Evolutionary conservation across 2,797 vertebrate species (phyloP).

Genomic region (Rhinoraja longicauda): DNA sequence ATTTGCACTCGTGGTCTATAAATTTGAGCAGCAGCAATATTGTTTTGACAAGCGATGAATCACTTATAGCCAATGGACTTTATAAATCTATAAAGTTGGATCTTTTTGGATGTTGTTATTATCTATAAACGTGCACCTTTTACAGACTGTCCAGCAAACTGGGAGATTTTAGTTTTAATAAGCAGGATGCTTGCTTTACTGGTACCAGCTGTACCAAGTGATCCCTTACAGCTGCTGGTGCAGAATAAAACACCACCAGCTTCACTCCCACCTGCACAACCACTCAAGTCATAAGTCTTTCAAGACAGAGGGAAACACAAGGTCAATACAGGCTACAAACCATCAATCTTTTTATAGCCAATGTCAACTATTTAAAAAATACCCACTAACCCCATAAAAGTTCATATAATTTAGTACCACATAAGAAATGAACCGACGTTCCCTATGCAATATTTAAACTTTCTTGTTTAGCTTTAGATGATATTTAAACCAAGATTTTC

Average conservation of each 20-base stretch:
- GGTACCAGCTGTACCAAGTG: neutral
- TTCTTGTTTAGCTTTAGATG: neutral
- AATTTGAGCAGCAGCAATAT: neutral
- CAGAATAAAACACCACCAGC: neutral
- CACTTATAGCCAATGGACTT: neutral
- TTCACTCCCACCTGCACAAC: neutral
- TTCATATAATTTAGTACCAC: neutral
- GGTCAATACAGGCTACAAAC: neutral
- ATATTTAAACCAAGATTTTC: neutral
- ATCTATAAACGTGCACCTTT: neutral
- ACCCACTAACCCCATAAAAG: neutral
- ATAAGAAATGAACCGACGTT: neutral
- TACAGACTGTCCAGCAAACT: neutral
- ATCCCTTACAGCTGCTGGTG: neutral
- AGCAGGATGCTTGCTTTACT: neutral
- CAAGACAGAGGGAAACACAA: slow-evolving; percentile 25
- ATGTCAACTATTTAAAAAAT: slow-evolving; percentile 9
- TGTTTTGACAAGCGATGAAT: neutral
- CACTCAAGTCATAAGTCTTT: neutral
- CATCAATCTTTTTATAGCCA: neutral
- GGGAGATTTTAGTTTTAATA: slow-evolving; percentile 2
- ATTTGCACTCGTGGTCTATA: neutral
- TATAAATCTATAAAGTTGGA: neutral
- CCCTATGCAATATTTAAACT: neutral
- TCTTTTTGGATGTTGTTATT: neutral